Evolutionary conservation across 2,113 vertebrate genomes (phyloP), one percentile per base, ranked within the genome.

Genomic region (Cricetomys ansorgei): DNA sequence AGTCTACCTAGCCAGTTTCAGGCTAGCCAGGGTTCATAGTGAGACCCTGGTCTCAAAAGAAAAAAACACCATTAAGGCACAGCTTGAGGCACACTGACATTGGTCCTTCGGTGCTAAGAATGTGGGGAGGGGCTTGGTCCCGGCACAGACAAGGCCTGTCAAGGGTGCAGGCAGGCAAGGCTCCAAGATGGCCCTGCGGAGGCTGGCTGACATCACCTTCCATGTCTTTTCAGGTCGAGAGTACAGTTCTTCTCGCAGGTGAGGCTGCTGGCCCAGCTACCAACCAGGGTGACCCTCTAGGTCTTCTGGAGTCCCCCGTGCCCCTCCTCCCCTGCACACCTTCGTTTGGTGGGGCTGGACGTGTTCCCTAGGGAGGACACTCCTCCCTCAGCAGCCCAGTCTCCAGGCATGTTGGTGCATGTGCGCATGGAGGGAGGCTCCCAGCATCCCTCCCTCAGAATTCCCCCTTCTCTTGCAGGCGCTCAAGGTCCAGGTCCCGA

Each of bases 171-270:
- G n/a, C n/a, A 72, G 27, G 25, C 15, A 16, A 10, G 64, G 62
- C 64, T 37, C 45, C 23, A 17, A 13, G 76, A n/a, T n/a, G 43
- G 43, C 62, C 19, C 27, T 19, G 40, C 31, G n/a, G 80, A 64
- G 15, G 40, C 81, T 31, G 15, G 40, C n/a, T 45, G 81, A 76
- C 15, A 88, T 29, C n/a, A 23, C 34, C 25, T 25, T 21, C 34
- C 21, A 95, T 70, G 53, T 27, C 57, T 55, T 95, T 96, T 31
- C 90, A 98, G 98, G 98, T 95, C 98, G 98, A 75, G 98, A 98
- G 53, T 98, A 98, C 93, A 98, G 98, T 45, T 98, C 98, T 53
- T 98, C 98, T 0, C 83, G 98, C 40, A 98, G 98, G 98, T 98
- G 95, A 97, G 93, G 27, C 23, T 23, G n/a, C 79, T 45, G 0